These are phyloP conservation scores for Orientallactaga bullata DNA, from an alignment of 2,113 vertebrate species.

Conservation along the genomic window DNA sequence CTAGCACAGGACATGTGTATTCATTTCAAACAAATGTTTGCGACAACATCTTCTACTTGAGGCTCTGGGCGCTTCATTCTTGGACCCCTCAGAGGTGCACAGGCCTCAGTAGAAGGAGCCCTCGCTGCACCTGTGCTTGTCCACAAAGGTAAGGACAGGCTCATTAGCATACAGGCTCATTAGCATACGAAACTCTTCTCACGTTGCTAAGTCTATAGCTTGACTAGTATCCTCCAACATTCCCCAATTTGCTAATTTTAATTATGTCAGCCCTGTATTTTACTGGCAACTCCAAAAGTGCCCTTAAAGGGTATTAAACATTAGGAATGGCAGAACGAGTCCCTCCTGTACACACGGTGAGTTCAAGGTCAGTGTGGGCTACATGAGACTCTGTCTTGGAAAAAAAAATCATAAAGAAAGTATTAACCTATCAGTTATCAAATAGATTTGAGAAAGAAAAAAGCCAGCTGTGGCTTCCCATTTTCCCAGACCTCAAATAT, in stretches of 20 bases:
- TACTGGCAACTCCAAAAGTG: neutral
- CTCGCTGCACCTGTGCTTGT: too few relatives aligned
- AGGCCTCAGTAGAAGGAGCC: too few relatives aligned
- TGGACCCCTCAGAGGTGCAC: too few relatives aligned
- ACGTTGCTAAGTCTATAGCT: neutral
- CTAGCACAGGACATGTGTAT: accelerated
- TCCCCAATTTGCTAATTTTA: neutral
- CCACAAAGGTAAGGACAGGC: neutral
- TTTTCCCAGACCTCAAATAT: neutral
- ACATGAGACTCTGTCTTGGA: too few relatives aligned
- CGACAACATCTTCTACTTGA: neutral
- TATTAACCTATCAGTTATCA: neutral
- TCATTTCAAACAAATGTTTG: neutral
- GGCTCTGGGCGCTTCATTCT: neutral
- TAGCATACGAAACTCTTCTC: neutral
- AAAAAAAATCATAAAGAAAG: too few relatives aligned
- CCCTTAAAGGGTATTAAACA: neutral
- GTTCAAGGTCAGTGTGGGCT: too few relatives aligned
- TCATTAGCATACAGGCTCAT: neutral
- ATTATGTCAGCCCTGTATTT: neutral
- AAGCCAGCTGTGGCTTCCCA: neutral
- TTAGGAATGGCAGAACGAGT: too few relatives aligned
- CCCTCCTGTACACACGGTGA: too few relatives aligned
- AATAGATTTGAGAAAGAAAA: neutral
- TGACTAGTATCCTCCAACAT: neutral